Percentiles rank a stretch among this genome's conserved stretches.
Evolutionary conservation across 2,888 invertebrate genomes (phyloP).

Genomic region (Ichneumon xanthorius): DNA sequence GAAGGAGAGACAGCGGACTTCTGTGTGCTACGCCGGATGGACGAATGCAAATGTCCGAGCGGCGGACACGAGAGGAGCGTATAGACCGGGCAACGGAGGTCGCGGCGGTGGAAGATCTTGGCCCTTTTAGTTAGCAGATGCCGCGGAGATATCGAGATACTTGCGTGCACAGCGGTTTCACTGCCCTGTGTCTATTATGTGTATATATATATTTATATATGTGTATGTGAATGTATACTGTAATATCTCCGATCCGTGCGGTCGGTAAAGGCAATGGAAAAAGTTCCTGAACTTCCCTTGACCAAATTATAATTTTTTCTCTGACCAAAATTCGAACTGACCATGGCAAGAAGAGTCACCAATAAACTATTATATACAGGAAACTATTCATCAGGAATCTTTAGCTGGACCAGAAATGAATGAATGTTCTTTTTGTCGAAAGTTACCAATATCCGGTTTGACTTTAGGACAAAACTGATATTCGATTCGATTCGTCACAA

Average conservation of each 20-base stretch:
- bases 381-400: too few species aligned
- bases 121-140: conserved; percentile 82
- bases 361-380: too few species aligned
- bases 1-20: conserved; percentile 36
- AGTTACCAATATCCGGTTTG: too few species aligned
- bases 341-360: too few species aligned
- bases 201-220: not conserved
- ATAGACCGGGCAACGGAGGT: conserved; percentile 69
- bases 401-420: too few species aligned
- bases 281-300: too few species aligned
- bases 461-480: too few species aligned
- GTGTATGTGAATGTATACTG: not conserved
- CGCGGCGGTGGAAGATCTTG: conserved; percentile 75
- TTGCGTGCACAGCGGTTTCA: conserved; percentile 23
- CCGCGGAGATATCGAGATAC: conserved; percentile 74
- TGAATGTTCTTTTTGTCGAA: too few species aligned
- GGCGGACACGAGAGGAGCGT: conserved; percentile 48
- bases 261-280: too few species aligned
- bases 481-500: too few species aligned
- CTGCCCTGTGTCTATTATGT: not conserved
- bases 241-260: not conserved
- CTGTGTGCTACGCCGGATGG: conserved; percentile 50
- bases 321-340: too few species aligned
- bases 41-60: conserved; percentile 78
- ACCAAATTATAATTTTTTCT: too few species aligned